Base-by-base conservation (phyloP, 2,113 vertebrate genomes). In the Spilogale gracilis region DNA sequence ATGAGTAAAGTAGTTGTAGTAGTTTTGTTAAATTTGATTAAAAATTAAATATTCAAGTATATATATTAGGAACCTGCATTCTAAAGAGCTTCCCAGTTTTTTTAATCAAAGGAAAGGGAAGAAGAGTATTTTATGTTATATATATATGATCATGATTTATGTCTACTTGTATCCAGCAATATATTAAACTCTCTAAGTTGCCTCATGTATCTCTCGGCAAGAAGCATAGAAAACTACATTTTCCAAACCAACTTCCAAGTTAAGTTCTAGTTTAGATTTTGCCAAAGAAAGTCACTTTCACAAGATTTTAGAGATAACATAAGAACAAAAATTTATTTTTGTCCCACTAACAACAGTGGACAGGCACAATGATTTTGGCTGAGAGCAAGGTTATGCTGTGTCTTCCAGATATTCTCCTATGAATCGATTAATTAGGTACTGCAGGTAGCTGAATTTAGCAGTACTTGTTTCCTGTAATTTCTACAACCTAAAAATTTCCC, bases 291-390 rank as follows among this genome's bases (percentile, higher is more conserved):
- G 43, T 3, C 1, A 23, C 4, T 65, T 65, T 61, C 74, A 84
- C 14, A 83, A 91, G 54, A 82, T 84, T 83, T 89, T 87, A 69
- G 18, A 80, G n/a, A 50, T 38, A 60, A 14, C 38, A 91, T 45
- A 20, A 87, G 52, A 93, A 50, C 13, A 67, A 54, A 69, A 90
- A 91, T 56, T 67, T 13, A 63, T 79, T 83, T 84, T 93, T 89
- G 18, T 63, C 30, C 32, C 4, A 23, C 56, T 63, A 83, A 60
- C 56, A 93, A 6, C 4, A 85, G 20, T 63, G 27, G 20, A 2
- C 16, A 54, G 13, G 6, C 21, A 90, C 18, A 63, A 0, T 87
- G 45, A 94, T 43, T 71, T 81, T 27, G 61, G 17, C 3, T 69
- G 21, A 94, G 73, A 94, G 4, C 20, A 90, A 74, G 43, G 21